Evolutionary conservation across 2,888 invertebrate genomes (phyloP).

Genomic region (Eudemis profundana): DNA sequence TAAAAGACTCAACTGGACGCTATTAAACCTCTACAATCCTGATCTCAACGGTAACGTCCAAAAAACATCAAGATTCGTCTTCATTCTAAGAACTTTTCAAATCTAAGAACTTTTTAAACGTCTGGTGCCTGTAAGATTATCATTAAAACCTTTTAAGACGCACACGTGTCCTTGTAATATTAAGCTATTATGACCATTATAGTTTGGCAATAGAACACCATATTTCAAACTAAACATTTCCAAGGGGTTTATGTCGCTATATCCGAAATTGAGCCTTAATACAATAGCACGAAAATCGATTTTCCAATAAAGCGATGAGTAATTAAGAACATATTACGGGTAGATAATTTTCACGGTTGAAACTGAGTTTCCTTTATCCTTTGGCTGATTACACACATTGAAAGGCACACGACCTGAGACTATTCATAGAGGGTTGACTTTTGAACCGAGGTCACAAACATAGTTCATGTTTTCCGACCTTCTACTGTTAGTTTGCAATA

Average conservation of each 20-base stretch:
- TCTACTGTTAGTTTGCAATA: no score
- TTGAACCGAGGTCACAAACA: background rate
- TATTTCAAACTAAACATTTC: no score
- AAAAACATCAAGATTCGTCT: no score
- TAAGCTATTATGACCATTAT: no score
- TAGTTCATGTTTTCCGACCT: background rate
- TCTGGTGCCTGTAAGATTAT: no score
- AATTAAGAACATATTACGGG: background rate
- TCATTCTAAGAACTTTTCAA: no score
- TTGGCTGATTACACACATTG: background rate
- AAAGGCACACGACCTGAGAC: background rate
- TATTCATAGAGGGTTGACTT: background rate
- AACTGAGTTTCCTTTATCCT: background rate
- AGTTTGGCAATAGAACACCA: background rate
- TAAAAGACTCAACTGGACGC: no score
- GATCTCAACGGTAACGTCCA: no score
- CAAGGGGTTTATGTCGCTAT: background rate
- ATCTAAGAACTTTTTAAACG: no score
- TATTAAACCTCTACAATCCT: no score
- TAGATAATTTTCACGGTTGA: background rate
- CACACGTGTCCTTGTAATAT: no score
- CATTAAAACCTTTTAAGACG: no score
- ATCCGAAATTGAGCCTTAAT: background rate
- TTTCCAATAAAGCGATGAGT: background rate
- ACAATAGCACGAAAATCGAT: background rate